A percentile compares a stretch with the other conserved stretches of the same genome.
phyloP scores from a whole-genome alignment of 2,797 vertebrate species.

The Clarias laeviceps region DNA sequence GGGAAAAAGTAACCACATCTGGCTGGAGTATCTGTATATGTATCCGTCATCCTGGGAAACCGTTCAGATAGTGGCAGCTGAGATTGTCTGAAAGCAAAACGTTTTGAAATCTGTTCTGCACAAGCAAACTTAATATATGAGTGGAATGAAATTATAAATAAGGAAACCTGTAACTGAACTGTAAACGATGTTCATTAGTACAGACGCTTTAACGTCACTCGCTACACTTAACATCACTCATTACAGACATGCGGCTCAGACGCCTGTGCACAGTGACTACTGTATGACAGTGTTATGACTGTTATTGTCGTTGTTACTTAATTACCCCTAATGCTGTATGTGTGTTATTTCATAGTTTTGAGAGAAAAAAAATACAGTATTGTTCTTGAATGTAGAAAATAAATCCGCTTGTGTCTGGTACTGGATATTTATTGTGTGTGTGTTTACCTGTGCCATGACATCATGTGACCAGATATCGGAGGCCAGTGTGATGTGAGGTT shows the following conservation, averaged over 20 bases:
- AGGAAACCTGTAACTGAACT: background rate
- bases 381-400: too few relatives aligned
- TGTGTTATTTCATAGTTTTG: too few relatives aligned
- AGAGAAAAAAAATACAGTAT: too few relatives aligned
- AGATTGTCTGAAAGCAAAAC: background rate
- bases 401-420: too few relatives aligned
- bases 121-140: too few relatives aligned
- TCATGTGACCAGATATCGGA: conserved; percentile 99
- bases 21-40: too few relatives aligned
- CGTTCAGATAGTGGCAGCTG: background rate
- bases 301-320: too few relatives aligned
- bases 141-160: too few relatives aligned
- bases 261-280: too few relatives aligned
- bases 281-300: too few relatives aligned
- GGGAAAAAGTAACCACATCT: background rate
- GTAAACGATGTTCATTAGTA: background rate
- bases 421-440: background rate
- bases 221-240: background rate
- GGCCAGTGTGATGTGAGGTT: conserved; percentile 87
- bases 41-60: background rate
- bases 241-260: background rate
- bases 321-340: too few relatives aligned
- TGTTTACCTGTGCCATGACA: conserved; percentile 94
- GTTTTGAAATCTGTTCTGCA: background rate
- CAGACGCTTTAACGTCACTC: too few relatives aligned